Percentiles rank a stretch among this genome's conserved stretches.
phyloP scores from a whole-genome alignment of 2,797 vertebrate genomes.

The Iguana delicatissima region DNA sequence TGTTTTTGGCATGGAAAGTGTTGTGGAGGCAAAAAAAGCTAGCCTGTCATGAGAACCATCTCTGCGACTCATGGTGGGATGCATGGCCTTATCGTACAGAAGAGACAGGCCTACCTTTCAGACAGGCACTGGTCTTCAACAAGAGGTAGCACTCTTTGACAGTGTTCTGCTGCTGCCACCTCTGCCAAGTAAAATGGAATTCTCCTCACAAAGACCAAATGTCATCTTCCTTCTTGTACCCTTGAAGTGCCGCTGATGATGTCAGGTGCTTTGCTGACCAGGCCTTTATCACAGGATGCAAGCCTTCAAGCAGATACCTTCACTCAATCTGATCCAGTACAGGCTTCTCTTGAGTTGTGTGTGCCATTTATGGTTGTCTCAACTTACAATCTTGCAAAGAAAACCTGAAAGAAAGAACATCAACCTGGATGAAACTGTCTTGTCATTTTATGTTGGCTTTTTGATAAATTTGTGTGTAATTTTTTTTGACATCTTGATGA shows the following conservation, averaged over 20 bases:
- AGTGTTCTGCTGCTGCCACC: background rate
- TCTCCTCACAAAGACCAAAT: too few species aligned
- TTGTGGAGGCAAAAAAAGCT: background rate
- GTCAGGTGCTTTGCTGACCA: slow-evolving; percentile 11
- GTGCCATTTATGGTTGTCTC: slow-evolving; percentile 35
- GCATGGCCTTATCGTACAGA: background rate
- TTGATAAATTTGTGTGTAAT: slow-evolving; percentile 48
- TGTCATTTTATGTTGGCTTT: slow-evolving; percentile 37
- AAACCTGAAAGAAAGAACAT: background rate
- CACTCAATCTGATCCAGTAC: slow-evolving; percentile 3
- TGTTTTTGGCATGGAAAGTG: background rate
- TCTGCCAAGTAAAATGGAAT: background rate
- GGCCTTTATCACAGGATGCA: slow-evolving; percentile 5
- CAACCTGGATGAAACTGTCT: slow-evolving; percentile 22
- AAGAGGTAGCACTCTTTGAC: background rate
- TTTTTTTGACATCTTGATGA: slow-evolving; percentile 56
- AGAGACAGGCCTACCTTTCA: accelerated
- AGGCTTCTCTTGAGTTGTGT: slow-evolving; percentile 5
- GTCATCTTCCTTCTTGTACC: background rate
- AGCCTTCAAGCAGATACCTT: background rate
- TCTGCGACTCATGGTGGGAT: background rate
- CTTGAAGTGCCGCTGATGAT: background rate
- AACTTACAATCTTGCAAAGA: slow-evolving; percentile 3
- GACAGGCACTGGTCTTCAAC: background rate
- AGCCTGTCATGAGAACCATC: background rate